Base-by-base conservation (phyloP, 2,113 vertebrate species). In the Nymphicus hollandicus region DNA sequence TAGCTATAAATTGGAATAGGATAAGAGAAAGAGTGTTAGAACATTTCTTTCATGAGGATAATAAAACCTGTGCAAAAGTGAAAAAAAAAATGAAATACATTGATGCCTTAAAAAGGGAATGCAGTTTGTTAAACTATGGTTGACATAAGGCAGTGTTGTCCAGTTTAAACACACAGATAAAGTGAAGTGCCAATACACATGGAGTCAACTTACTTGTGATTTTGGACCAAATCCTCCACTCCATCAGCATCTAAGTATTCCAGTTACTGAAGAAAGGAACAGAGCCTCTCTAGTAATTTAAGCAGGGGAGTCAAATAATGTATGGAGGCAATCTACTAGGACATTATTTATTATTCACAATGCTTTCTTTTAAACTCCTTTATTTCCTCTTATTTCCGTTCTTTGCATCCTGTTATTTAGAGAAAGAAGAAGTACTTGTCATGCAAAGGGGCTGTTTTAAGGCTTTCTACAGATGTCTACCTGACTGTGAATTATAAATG, bases 21-120 rank as follows among this genome's bases (percentile, higher is more conserved):
- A 41, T 17, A 22, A n/a, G 47, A 61, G 22, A 50, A 77, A n/a
- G 13, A 11, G 4, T n/a, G 11, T 10, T 27, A 15, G 15, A 60
- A 2, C 6, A 14, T 53, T 78, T 84, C 22, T 19, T 74, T 17
- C 3, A 0, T 16, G 12, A 27, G 52, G 5, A 16, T 1, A 55
- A 25, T 10, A 43, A 72, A 33, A 4, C 3, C 27, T 6, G 11
- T 5, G 7, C 8, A 69, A 76, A 93, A 39, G 8, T 31, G n/a
- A 39, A 64, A 77, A 43, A 33, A 24, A 16, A 20, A 17, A n/a
- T n/a, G 53, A 61, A 91, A 28, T 3, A 23, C 14, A 47, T 1
- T 24, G 3, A 6, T 4, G 9, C 7, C 2, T 0, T 12, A 35
- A n/a, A 65, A 7, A 77, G 24, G 8, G 17, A 65, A 7, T 1